These are phyloP conservation scores for Clanis bilineata DNA, from an alignment of 2,888 invertebrate genomes.

Conservation along the genomic window DNA sequence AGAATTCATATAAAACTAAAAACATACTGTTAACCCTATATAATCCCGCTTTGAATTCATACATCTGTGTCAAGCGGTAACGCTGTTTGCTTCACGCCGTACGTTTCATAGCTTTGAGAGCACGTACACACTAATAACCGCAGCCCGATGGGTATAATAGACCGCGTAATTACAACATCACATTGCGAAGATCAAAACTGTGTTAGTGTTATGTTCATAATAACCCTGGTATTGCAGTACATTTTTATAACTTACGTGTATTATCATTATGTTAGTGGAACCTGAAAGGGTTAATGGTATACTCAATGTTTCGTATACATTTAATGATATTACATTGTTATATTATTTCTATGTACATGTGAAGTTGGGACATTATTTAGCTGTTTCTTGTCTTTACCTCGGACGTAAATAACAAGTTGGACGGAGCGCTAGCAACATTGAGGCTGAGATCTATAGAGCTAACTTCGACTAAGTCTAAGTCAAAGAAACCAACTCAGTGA, in stretches of 20 bases:
- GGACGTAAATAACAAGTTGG: no score
- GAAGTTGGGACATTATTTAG: no score
- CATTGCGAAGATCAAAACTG: slow-evolving; percentile 1
- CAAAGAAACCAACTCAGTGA: no score
- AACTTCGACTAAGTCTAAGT: no score
- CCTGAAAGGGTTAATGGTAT: not conserved
- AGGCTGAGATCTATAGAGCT: no score
- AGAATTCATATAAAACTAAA: slow-evolving; percentile 6
- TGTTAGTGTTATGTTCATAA: slow-evolving; percentile 14
- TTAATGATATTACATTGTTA: no score
- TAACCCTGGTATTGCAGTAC: not conserved
- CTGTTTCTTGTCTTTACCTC: no score
- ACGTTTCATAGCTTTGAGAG: not conserved
- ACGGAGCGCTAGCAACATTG: no score
- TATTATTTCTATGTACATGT: no score
- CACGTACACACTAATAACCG: slow-evolving; percentile 12
- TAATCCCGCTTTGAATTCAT: slow-evolving; percentile 6
- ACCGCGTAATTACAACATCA: slow-evolving; percentile 12
- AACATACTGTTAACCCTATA: not conserved
- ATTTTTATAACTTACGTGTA: not conserved
- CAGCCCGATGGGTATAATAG: slow-evolving; percentile 8
- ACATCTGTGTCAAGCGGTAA: slow-evolving; percentile 10
- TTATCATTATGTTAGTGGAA: not conserved
- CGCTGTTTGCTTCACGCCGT: slow-evolving; percentile 4
- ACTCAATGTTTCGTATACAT: not conserved